Evolutionary conservation across 2,797 vertebrate species (phyloP).

Genomic region (Leuciscus waleckii): DNA sequence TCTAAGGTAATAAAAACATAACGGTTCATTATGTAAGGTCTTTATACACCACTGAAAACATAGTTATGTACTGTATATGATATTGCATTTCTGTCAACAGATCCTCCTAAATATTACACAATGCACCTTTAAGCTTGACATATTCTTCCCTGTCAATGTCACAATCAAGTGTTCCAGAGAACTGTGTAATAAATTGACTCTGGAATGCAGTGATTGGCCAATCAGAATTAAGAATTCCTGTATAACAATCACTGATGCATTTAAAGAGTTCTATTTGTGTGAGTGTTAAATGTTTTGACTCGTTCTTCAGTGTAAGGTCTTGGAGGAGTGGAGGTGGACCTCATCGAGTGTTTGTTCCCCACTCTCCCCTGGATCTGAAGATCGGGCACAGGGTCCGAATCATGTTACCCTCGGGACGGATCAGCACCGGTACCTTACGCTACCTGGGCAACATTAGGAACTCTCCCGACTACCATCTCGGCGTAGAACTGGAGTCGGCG

Average conservation of each 20-base stretch:
- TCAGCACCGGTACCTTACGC: conserved; percentile 76
- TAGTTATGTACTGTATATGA: too few species aligned
- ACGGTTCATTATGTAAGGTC: too few species aligned
- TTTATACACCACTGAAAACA: too few species aligned
- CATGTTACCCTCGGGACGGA: conserved; percentile 77
- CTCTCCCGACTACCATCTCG: conserved; percentile 76
- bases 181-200: neutral
- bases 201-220: neutral
- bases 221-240: neutral
- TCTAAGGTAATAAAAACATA: too few species aligned
- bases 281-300: neutral
- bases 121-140: neutral
- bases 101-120: too few species aligned
- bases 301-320: conserved; percentile 64
- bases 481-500: conserved; percentile 77
- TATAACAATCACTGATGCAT: neutral
- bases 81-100: too few species aligned
- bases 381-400: conserved; percentile 79
- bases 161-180: conserved; percentile 4
- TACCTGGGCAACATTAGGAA: conserved; percentile 77
- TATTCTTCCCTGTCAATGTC: neutral
- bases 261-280: neutral
- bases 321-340: conserved; percentile 63
- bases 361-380: conserved; percentile 80
- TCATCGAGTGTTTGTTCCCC: conserved; percentile 76